These are phyloP conservation scores for Formicarius rufipectus DNA, from an alignment of 2,113 vertebrate genomes.

Conservation along the genomic window DNA sequence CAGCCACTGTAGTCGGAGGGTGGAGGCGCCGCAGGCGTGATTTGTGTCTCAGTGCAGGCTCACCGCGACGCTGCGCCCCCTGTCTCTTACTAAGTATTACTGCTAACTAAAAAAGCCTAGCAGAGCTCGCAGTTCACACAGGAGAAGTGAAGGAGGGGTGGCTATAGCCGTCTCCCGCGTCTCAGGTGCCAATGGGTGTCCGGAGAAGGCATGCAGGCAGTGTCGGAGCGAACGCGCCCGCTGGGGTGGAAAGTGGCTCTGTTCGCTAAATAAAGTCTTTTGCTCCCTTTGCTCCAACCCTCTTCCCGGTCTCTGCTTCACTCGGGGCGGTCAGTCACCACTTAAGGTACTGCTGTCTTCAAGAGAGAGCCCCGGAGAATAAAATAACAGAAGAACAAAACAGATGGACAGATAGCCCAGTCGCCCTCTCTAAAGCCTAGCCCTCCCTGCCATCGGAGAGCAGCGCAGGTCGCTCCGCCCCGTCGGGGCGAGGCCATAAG, in stretches of 20 bases:
- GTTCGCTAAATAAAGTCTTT: not conserved
- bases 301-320: not conserved
- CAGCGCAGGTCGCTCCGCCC: not conserved
- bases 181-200: too few relatives aligned
- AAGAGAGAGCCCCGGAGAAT: not conserved
- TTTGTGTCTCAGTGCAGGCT: not conserved
- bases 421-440: too few relatives aligned
- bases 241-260: not conserved
- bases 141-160: not conserved
- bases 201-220: not conserved
- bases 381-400: not conserved
- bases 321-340: not conserved
- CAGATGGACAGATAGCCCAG: not conserved
- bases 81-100: not conserved
- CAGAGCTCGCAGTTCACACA: too few relatives aligned
- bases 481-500: not conserved
- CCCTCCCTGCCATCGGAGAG: not conserved
- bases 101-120: not conserved
- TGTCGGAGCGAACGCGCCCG: rapidly evolving
- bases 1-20: not conserved
- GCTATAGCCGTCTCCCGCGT: not conserved
- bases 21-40: too few relatives aligned
- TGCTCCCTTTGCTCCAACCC: too few relatives aligned
- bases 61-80: not conserved
- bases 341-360: too few relatives aligned